These are phyloP conservation scores for Callinectes sapidus DNA, from an alignment of 2,888 invertebrate genomes.

Conservation along the genomic window DNA sequence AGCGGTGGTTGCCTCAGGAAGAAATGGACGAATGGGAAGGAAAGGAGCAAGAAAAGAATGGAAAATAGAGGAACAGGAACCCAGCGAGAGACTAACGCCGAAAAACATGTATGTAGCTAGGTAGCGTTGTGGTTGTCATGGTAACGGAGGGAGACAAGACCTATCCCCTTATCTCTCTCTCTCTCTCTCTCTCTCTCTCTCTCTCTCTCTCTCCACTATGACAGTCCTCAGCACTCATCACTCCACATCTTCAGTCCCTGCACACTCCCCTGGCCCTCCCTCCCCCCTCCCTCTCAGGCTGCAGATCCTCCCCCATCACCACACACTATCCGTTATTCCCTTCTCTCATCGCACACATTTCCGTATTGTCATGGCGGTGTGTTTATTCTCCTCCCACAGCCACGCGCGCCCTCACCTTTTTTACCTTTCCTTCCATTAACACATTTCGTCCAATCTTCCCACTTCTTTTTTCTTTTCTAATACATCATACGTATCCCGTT, in stretches of 20 bases:
- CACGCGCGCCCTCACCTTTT: not conserved
- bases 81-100: not conserved
- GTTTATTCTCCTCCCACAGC: not conserved
- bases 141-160: not conserved
- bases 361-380: too few species aligned
- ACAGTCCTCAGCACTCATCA: not conserved
- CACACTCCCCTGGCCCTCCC: not conserved
- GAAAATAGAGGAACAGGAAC: not conserved
- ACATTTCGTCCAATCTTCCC: not conserved
- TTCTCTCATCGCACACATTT: not conserved
- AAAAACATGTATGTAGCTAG: not conserved
- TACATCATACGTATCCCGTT: not conserved
- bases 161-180: constrained; percentile 42
- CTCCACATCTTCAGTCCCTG: not conserved
- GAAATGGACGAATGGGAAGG: not conserved
- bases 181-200: constrained; percentile 44
- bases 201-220: constrained; percentile 21
- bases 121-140: not conserved
- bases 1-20: not conserved
- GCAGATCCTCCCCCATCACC: not conserved
- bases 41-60: not conserved
- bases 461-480: not conserved
- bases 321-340: not conserved
- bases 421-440: not conserved
- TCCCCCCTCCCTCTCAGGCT: not conserved